Percentiles rank a stretch among this genome's conserved stretches.
These are phyloP conservation scores for Colletes gigas DNA, from an alignment of 1,140 invertebrate species.

Conservation along the genomic window DNA sequence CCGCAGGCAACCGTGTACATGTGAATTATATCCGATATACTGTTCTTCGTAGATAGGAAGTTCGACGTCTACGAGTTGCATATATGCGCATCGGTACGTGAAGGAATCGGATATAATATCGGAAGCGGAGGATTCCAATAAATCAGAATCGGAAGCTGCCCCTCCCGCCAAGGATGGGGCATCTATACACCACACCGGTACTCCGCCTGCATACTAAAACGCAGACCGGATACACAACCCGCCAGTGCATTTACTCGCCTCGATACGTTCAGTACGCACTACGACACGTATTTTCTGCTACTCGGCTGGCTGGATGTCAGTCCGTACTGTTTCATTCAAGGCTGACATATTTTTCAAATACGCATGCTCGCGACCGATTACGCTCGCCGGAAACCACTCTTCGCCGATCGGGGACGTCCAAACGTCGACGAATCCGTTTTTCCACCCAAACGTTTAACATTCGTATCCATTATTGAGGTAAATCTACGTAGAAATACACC, in stretches of 20 bases:
- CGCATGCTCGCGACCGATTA: not conserved
- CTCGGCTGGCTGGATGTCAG: conserved; percentile 31
- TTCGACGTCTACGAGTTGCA: conserved; percentile 46
- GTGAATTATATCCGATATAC: conserved; percentile 42
- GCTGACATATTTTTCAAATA: conserved; percentile 55
- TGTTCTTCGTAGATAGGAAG: conserved; percentile 41
- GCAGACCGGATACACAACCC: conserved; percentile 78
- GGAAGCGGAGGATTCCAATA: conserved; percentile 77
- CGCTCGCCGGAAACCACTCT: not conserved
- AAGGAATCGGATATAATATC: conserved; percentile 71
- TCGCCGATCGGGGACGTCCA: not conserved
- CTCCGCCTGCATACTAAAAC: conserved; percentile 78
- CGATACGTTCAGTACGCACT: conserved; percentile 63
- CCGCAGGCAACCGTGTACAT: conserved; percentile 5
- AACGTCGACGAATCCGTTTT: no score
- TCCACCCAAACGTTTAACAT: no score
- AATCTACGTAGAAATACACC: no score
- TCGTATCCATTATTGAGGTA: no score
- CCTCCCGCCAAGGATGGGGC: conserved; percentile 64
- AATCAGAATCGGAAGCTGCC: conserved; percentile 79
- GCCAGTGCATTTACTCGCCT: conserved; percentile 73
- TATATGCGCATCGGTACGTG: conserved; percentile 56
- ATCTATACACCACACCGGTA: conserved; percentile 71
- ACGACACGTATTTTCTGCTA: conserved; percentile 49
- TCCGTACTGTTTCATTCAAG: conserved; percentile 27